A percentile compares a stretch with the other conserved stretches of the same genome.
phyloP scores from a whole-genome alignment of 2,888 invertebrate species.

The Auanema sp. region DNA sequence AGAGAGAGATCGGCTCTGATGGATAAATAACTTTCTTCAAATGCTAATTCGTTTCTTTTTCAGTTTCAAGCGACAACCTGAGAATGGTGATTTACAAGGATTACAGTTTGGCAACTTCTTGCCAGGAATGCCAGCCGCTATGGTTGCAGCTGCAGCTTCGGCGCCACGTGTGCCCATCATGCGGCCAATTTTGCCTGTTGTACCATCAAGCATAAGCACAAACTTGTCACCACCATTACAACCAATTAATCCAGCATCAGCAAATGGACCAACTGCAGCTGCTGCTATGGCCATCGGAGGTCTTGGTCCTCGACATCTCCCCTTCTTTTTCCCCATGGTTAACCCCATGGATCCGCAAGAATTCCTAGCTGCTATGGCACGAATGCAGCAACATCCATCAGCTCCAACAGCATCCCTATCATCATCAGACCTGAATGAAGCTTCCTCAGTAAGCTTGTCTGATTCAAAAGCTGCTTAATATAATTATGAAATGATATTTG shows the following conservation, averaged over 20 bases:
- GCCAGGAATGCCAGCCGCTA: conserved; percentile 3
- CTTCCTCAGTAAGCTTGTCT: too few relatives aligned
- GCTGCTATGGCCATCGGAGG: conserved; percentile 16
- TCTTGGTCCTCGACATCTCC: conserved; percentile 12
- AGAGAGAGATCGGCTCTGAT: too few relatives aligned
- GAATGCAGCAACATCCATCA: conserved; percentile 11
- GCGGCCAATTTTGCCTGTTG: conserved; percentile 10
- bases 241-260: conserved; percentile 7
- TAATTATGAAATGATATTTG: too few relatives aligned
- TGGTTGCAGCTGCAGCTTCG: neutral
- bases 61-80: conserved; percentile 33
- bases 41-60: conserved; percentile 10
- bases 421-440: too few relatives aligned
- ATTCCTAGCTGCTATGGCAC: conserved; percentile 30
- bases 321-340: conserved; percentile 23
- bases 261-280: conserved; percentile 13
- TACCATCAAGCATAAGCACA: conserved; percentile 7
- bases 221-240: neutral
- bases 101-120: conserved; percentile 37
- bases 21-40: too few relatives aligned
- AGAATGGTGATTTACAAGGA: conserved; percentile 23
- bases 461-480: too few relatives aligned
- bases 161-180: conserved; percentile 16
- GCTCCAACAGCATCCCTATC: too few relatives aligned
- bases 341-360: conserved; percentile 25